Base-by-base conservation (phyloP, 37 sponge, comb jelly and placozoan genomes). In the Ephydatia muelleri region DNA sequence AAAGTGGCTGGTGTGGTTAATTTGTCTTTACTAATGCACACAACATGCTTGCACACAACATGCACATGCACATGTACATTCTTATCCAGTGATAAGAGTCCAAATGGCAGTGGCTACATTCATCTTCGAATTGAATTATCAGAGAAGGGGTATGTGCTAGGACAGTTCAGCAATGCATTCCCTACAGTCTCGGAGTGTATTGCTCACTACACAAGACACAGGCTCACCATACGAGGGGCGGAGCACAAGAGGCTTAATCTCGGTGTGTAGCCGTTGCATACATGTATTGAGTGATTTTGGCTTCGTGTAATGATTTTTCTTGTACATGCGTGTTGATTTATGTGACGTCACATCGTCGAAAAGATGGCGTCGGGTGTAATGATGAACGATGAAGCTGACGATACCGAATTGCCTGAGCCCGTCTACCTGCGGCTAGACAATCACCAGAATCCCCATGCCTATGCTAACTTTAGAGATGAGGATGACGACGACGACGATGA, bases 121-220 rank as follows among this genome's bases (percentile, higher is more conserved):
- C 95, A 94, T 75, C 78, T 94, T 11, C 88, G 86, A 57, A 82
- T 94, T 65, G 74, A 39, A 57, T 21, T 57, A 14, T 5, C 57
- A 19, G 57, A 33, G 3, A 67, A 70, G 22, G 84, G 89, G 48
- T 94, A 86, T 66, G 89, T 94, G 11, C 48, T 94, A 43, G 95
- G 95, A 3, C 91, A 94, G 84, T 91, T 91, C 84, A 94, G 95
- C 83, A 82, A 83, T 69, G 89, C 88, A 25, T 94, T 91, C 57
- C 80, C 43, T 5, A 88, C 86, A 4, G 89, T 94, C 64, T 68
- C 89, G 0, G 89, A 88, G 43, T 87, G 88, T 73, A 91, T 94
- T 38, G 76, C 79, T 13, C 91, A 80, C 79, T 94, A 94, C 79
- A 83, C 84, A n/a, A 79, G 77, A 70, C 89, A 91, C 65, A 73